Conservation (phyloP, 2,113 vertebrate genomes). For the Chloropsis cyanopogon region DNA sequence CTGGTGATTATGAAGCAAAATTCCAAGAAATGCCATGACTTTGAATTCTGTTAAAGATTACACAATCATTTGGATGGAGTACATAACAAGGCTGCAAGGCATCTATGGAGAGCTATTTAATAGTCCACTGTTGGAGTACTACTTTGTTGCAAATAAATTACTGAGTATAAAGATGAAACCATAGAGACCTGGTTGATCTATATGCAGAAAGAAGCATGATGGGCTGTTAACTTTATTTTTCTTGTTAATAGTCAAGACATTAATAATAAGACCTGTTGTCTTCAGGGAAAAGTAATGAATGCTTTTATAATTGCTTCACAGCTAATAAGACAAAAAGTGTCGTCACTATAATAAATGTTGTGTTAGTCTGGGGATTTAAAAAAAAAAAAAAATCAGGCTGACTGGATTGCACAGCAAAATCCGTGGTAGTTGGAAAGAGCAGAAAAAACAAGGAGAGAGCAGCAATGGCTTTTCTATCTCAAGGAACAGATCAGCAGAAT, state of each 20-base stretch:
- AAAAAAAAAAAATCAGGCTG: not conserved
- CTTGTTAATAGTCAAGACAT: not conserved
- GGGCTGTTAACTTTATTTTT: not conserved
- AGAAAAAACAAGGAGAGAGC: not conserved
- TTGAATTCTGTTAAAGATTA: not conserved
- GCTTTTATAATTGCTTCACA: not conserved
- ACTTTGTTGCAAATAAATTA: not conserved
- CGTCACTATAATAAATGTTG: not conserved
- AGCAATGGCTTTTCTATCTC: not conserved
- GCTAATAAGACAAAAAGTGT: not conserved
- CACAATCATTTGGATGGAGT: not conserved
- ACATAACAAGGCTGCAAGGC: rapidly evolving
- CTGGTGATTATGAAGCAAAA: not conserved
- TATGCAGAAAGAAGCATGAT: not conserved
- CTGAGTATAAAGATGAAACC: not conserved
- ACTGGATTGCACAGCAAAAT: not conserved
- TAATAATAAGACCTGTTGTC: not conserved
- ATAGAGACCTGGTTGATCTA: not conserved
- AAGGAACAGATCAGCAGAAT: not conserved
- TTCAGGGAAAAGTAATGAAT: not conserved
- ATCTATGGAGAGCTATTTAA: not conserved
- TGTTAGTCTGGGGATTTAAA: not conserved
- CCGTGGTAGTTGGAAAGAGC: not conserved
- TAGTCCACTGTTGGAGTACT: not conserved
- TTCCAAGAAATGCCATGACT: not conserved